Base-by-base conservation (phyloP, 2,888 invertebrate species). In the Cloeon dipterum region DNA sequence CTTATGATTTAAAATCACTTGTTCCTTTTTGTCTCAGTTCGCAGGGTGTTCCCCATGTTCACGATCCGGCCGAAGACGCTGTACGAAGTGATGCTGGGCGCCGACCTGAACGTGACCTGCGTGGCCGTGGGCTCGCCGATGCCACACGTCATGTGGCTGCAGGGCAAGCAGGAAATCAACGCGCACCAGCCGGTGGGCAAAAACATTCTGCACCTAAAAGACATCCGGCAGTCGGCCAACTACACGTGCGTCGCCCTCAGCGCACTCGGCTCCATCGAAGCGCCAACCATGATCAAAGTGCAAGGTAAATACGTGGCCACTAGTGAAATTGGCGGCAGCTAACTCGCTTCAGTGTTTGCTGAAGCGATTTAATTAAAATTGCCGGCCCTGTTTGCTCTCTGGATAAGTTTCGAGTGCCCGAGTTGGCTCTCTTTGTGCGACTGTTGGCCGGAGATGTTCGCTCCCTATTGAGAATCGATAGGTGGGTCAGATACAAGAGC, bases 41-140 rank as follows among this genome's bases (percentile, higher is more conserved):
- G 96, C 42, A 70, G 93, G 44, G 91, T 96, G 5, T 76, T 91
- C 4, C 96, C 96, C 0, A 82, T 83, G 52, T 98, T 98, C 60
- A 86, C 93, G 11, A 82, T 85, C 43, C 83, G 82, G 16, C 91
- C 94, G 41, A 77, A 82, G 29, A 63, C 74, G 10, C 59, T 75
- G 36, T 79, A 74, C 45, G 88, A 91, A 53, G 91, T 96, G 37
- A 85, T 83, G 71, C 66, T 91, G 35, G 91, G 91, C 11, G 78
- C 81, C 1, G 77, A 78, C 52, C 64, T 94, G 46, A 94, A 88
- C 55, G 63, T 98, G 45, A 89, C 89, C 39, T 98, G 98, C 57
- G 89, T 93, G 38, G 96, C 96, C 8, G 83, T 88, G 20, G 96
- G 98, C 16, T 88, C 94, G 0, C 96, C 96, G 5, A 93, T 96